Conservation (phyloP, 2,113 vertebrate species). For the Saimiri boliviensis region DNA sequence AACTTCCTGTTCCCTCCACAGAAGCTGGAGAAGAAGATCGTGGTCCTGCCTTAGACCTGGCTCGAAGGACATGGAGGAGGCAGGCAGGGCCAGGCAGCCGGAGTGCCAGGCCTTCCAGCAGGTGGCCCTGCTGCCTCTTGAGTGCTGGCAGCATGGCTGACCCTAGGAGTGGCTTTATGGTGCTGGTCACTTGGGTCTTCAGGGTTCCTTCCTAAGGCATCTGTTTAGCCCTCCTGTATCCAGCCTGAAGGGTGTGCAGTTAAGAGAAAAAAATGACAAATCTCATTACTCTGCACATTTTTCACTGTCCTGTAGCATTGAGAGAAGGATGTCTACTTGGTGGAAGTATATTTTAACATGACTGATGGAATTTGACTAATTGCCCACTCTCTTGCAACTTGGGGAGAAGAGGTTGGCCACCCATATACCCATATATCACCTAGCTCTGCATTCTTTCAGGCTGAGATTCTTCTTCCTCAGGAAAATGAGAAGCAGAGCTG, state of each 20-base stretch:
- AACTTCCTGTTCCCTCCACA: constrained; percentile 90
- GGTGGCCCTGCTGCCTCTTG: background rate
- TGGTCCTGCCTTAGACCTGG: constrained; percentile 87
- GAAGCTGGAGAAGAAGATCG: constrained; percentile 94
- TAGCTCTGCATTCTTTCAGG: background rate
- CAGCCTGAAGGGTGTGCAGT: background rate
- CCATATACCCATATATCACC: background rate
- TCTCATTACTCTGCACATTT: background rate
- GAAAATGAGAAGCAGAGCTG: background rate
- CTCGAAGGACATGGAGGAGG: background rate
- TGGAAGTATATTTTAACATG: background rate
- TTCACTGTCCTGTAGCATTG: background rate
- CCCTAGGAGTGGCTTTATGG: background rate
- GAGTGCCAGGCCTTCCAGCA: background rate
- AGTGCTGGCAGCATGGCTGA: background rate
- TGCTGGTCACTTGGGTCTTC: background rate
- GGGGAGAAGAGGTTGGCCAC: background rate
- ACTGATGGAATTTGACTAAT: background rate
- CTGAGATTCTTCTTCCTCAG: background rate
- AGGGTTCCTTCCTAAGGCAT: background rate
- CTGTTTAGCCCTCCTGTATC: background rate
- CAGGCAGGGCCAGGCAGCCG: background rate
- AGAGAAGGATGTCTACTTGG: background rate
- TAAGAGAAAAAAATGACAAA: background rate
- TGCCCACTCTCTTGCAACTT: background rate